Evolutionary conservation across 2,797 vertebrate genomes (phyloP).

Genomic region (Labeo calbasu): DNA sequence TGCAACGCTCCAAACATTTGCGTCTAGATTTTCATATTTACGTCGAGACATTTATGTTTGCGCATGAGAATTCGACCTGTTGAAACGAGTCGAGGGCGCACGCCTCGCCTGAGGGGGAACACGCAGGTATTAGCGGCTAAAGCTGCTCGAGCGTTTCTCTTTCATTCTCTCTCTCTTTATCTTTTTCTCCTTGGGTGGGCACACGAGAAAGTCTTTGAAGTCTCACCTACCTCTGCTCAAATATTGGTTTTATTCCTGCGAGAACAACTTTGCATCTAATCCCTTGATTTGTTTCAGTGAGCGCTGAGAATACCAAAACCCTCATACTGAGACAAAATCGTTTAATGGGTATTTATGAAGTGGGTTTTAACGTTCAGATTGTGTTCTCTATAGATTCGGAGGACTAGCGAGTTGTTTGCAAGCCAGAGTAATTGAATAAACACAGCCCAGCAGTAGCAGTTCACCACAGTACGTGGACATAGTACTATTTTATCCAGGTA

Average conservation of each 20-base stretch:
- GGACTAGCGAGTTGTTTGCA: background rate
- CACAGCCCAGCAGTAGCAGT: background rate
- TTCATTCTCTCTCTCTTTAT: conserved; percentile 20
- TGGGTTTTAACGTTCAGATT: background rate
- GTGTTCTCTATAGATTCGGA: background rate
- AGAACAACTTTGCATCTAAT: conserved; percentile 24
- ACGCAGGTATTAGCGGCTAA: conserved; percentile 37
- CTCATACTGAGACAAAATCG: background rate
- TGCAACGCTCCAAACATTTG: background rate
- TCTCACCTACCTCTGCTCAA: conserved; percentile 28
- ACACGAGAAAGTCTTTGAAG: conserved; percentile 32
- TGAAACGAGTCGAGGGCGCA: conserved; percentile 15
- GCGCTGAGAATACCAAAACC: conserved; percentile 2
- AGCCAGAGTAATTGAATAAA: background rate
- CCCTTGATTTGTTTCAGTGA: conserved; percentile 14
- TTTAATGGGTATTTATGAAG: background rate
- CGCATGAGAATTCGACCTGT: conserved; percentile 5
- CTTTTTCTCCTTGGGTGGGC: conserved; percentile 31
- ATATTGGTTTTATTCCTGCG: conserved; percentile 31
- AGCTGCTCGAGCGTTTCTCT: background rate
- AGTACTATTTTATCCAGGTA: background rate
- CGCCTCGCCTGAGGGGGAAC: conserved; percentile 20
- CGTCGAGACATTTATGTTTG: background rate
- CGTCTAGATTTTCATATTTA: background rate
- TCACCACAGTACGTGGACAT: background rate